Base-by-base conservation (phyloP, 2,113 vertebrate genomes). In the Himantopus leucocephalus region DNA sequence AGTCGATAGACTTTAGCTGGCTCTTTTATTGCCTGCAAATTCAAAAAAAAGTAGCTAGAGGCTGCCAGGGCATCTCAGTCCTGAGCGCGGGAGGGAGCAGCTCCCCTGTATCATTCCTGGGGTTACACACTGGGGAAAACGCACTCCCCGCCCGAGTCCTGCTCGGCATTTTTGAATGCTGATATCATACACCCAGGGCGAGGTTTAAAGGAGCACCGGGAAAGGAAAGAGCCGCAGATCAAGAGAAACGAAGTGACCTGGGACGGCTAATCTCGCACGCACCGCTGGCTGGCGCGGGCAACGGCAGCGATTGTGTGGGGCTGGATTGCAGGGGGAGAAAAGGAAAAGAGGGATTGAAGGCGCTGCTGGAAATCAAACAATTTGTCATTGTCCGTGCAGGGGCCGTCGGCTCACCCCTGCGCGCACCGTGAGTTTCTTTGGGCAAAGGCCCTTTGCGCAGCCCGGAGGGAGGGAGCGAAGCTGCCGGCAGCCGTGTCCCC, bases 121-220 rank as follows among this genome's bases (percentile, higher is more conserved):
- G 70, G 70, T 72, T 90, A 91, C 68, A 67, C 8, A 17, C 8
- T 2, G 70, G 71, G 66, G 12, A 50, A 73, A 91, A 92, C 1
- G 3, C 5, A 6, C 72, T 96, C 67, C 63, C 43, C 52, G 87
- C 67, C 62, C 2, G 8, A 88, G 77, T 75, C 71, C 56, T 16
- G 55, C 22, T 37, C 53, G 93, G 86, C 93, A 97, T 97, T 96
- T 97, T 96, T 97, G 88, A 73, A 85, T 27, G 96, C 95, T 96
- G 94, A 96, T 97, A 96, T 94, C 92, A 96, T 64, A 96, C 95
- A 95, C 76, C 80, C 74, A 82, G 72, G 75, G 90, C 10, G 45
- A 93, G 94, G 94, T 82, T 97, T 90, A 68, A 91, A 90, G 91
- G 93, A 94, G 85, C 86, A 76, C 90, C 8, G 3, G 80, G 64